Evolutionary conservation across 2,888 invertebrate species (phyloP).

Genomic region (Drosophila mettleri): DNA sequence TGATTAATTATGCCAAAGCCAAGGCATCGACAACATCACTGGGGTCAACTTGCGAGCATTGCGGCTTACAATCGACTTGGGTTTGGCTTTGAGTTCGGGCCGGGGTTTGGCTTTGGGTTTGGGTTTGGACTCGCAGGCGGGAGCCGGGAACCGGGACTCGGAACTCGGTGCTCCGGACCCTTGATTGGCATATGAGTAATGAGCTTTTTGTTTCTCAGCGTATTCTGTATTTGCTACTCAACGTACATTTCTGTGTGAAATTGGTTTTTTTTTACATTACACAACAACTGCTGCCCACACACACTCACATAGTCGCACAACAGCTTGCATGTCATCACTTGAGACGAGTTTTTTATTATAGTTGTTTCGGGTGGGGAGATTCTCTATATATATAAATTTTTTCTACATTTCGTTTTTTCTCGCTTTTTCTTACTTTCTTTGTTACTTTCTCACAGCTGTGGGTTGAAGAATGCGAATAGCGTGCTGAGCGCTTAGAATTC

Average conservation of each 20-base stretch:
- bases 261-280: slow-evolving; percentile 55
- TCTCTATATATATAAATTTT: slow-evolving; percentile 43
- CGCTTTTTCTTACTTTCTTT: slow-evolving; percentile 51
- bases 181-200: slow-evolving; percentile 81
- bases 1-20: slow-evolving; percentile 74
- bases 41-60: slow-evolving; percentile 45
- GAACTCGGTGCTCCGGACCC: slow-evolving; percentile 17
- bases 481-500: slow-evolving; percentile 80
- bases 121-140: slow-evolving; percentile 8
- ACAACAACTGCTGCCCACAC: slow-evolving; percentile 49
- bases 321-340: slow-evolving; percentile 78
- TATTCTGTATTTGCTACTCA: slow-evolving; percentile 29
- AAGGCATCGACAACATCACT: slow-evolving; percentile 58
- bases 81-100: slow-evolving; percentile 14
- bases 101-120: background rate
- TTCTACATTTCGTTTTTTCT: slow-evolving; percentile 31
- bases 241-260: slow-evolving; percentile 69
- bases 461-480: slow-evolving; percentile 68
- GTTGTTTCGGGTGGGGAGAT: slow-evolving; percentile 16
- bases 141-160: slow-evolving; percentile 13
- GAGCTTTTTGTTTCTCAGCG: slow-evolving; percentile 74
- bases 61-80: slow-evolving; percentile 6
- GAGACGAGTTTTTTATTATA: slow-evolving; percentile 57
- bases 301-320: slow-evolving; percentile 35
- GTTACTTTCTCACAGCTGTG: slow-evolving; percentile 71